These are phyloP conservation scores for Eueremaeus valkanovi DNA, from an alignment of 2,888 invertebrate genomes.

Conservation along the genomic window DNA sequence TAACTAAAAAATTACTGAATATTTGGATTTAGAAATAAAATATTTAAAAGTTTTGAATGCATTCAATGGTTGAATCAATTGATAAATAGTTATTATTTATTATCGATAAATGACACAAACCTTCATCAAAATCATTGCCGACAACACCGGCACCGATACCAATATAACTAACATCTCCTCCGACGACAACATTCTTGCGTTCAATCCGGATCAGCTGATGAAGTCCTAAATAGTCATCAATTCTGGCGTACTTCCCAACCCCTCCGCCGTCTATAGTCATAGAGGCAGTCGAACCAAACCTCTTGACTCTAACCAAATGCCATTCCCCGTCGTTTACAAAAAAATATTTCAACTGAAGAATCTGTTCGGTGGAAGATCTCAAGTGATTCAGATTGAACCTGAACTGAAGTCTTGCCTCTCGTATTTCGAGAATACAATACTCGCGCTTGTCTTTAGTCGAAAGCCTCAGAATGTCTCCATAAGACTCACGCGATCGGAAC, in stretches of 20 bases:
- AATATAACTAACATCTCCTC: constrained; percentile 42
- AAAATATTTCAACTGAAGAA: constrained; percentile 44
- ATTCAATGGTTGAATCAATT: too few species aligned
- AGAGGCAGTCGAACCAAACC: constrained; percentile 52
- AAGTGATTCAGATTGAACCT: constrained; percentile 53
- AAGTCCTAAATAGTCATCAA: constrained; percentile 42
- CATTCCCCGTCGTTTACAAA: constrained; percentile 53
- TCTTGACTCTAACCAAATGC: constrained; percentile 50
- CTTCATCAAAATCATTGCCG: constrained; percentile 27
- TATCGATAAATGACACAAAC: too few species aligned
- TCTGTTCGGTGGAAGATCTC: constrained; percentile 42
- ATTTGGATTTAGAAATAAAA: too few species aligned
- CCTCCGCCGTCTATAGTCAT: constrained; percentile 54
- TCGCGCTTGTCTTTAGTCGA: constrained; percentile 46
- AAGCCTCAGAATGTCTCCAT: constrained; percentile 52
- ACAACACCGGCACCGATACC: constrained; percentile 5
- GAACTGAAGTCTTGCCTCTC: constrained; percentile 50
- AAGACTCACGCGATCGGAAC: constrained; percentile 54
- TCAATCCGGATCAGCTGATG: constrained; percentile 46
- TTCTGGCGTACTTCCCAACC: constrained; percentile 49
- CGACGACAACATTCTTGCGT: constrained; percentile 46
- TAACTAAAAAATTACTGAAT: too few species aligned
- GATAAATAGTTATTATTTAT: too few species aligned
- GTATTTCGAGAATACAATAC: constrained; percentile 52
- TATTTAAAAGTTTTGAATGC: too few species aligned